Percentiles rank a stretch among this genome's conserved stretches.
phyloP scores from a whole-genome alignment of 2,113 vertebrate genomes.

The Amphiprion percula region DNA sequence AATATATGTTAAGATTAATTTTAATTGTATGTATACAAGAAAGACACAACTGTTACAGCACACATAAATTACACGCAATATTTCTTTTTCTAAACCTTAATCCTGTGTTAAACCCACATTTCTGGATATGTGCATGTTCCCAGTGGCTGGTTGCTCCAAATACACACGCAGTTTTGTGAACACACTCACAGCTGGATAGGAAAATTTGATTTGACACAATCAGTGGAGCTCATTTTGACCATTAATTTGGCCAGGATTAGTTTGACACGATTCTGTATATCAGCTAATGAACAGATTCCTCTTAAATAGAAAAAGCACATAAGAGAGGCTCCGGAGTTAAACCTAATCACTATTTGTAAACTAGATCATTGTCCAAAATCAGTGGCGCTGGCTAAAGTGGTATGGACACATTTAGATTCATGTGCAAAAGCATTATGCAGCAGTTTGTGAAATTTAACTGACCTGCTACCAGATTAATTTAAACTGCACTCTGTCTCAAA shows the following conservation, averaged over 20 bases:
- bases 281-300: not conserved
- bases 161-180: not conserved
- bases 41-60: too few species aligned
- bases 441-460: too few species aligned
- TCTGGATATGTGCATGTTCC: not conserved
- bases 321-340: too few species aligned
- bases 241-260: not conserved
- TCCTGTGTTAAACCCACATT: not conserved
- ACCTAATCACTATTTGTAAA: not conserved
- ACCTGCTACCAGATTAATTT: not conserved
- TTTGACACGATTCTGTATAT: not conserved
- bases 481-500: conserved; percentile 4
- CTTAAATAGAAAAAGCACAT: too few species aligned
- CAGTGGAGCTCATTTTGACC: not conserved
- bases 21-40: too few species aligned
- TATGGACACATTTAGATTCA: too few species aligned
- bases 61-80: too few species aligned
- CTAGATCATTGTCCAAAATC: not conserved
- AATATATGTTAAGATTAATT: too few species aligned
- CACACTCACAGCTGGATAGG: not conserved
- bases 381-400: not conserved
- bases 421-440: too few species aligned
- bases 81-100: too few species aligned
- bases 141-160: not conserved
- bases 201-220: not conserved